phyloP scores from a whole-genome alignment of 2,113 vertebrate genomes.

The Canis aureus region DNA sequence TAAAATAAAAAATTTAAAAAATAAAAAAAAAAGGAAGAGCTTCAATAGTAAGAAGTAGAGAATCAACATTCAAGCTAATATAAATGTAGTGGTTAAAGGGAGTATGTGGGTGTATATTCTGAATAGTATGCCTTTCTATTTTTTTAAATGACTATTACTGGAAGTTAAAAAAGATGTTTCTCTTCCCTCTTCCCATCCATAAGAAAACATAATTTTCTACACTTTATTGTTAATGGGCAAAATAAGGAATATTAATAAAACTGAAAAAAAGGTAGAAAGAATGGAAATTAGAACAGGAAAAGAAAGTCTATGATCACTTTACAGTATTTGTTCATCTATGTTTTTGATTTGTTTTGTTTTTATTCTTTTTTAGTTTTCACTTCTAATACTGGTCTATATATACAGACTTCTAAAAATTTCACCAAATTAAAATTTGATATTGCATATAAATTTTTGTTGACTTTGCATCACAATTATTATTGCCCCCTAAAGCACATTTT shows the following conservation, averaged over 20 bases:
- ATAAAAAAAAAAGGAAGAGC: not conserved
- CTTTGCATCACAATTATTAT: not conserved
- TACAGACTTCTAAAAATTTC: not conserved
- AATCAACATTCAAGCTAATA: not conserved
- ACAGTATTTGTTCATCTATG: not conserved
- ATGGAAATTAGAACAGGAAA: not conserved
- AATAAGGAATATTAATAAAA: conserved; percentile 15
- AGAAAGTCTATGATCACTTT: not conserved
- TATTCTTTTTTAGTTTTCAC: not conserved
- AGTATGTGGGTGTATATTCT: not conserved
- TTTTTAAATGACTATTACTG: not conserved
- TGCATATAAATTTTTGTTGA: not conserved
- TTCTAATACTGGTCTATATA: not conserved
- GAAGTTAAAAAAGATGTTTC: not conserved
- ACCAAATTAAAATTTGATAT: not conserved
- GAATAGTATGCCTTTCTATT: not conserved
- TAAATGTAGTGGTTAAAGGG: not conserved
- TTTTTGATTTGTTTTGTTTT: not conserved
- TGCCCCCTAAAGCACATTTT: not conserved
- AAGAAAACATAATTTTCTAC: not conserved
- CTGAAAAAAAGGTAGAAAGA: not conserved
- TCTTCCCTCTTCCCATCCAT: not conserved
- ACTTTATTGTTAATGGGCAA: not conserved
- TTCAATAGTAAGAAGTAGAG: not conserved
- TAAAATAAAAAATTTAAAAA: not conserved